These are phyloP conservation scores for Propithecus perrieri DNA, from an alignment of 2,797 vertebrate genomes.

Conservation along the genomic window DNA sequence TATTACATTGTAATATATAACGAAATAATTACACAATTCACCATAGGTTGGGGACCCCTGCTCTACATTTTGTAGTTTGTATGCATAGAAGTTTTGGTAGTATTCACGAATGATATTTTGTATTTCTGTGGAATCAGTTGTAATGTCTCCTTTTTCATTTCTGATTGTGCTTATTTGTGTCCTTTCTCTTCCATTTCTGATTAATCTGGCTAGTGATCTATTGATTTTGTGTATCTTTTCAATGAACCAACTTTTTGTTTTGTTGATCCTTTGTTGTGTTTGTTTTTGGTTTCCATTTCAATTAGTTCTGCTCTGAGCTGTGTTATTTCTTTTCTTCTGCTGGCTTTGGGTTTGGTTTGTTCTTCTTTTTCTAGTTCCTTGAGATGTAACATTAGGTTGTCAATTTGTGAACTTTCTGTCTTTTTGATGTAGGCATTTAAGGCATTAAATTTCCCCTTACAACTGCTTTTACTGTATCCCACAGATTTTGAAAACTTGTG, in stretches of 20 bases:
- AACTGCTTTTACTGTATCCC: neutral
- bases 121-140: neutral
- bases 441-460: neutral
- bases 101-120: neutral
- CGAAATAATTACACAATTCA: too few species aligned
- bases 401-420: neutral
- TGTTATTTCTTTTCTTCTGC: neutral
- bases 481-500: neutral
- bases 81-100: neutral
- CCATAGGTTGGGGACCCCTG: too few species aligned
- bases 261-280: neutral
- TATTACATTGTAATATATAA: too few species aligned
- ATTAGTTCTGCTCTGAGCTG: neutral
- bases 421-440: neutral
- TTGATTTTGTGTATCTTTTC: neutral
- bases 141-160: neutral
- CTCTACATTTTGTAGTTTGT: neutral
- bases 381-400: neutral
- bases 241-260: neutral
- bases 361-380: neutral
- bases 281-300: neutral
- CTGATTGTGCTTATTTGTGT: neutral
- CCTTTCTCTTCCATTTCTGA: neutral
- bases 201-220: neutral
- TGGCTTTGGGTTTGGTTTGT: neutral